Percentiles rank a stretch among this genome's conserved stretches.
Evolutionary conservation across 2,888 invertebrate species (phyloP).

Genomic region (Marronus borbonicus): DNA sequence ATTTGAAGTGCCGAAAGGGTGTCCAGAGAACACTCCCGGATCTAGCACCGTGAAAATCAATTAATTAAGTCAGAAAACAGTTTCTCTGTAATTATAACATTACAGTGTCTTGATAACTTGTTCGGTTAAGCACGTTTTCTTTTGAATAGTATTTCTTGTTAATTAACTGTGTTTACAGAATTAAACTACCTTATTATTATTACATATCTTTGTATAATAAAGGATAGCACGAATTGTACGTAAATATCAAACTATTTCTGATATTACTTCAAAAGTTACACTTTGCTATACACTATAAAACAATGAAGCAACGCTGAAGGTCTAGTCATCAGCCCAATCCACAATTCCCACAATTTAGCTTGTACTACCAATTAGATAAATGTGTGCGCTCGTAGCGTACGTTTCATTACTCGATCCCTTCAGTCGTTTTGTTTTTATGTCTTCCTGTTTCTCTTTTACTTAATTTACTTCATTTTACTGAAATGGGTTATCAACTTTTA

Average conservation of each 20-base stretch:
- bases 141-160: too few species aligned
- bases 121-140: too few species aligned
- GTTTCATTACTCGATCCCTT: slow-evolving; percentile 14
- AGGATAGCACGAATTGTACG: too few species aligned
- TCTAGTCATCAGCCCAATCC: slow-evolving; percentile 3
- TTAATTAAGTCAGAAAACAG: too few species aligned
- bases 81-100: too few species aligned
- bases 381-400: slow-evolving; percentile 13
- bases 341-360: background rate
- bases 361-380: slow-evolving; percentile 24
- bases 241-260: background rate
- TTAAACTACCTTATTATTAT: too few species aligned
- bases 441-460: slow-evolving; percentile 18
- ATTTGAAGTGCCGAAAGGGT: too few species aligned
- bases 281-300: background rate
- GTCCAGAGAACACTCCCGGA: too few species aligned
- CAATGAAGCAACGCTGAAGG: background rate
- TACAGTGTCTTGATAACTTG: too few species aligned
- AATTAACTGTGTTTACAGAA: too few species aligned
- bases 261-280: background rate
- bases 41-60: too few species aligned
- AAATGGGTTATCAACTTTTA: slow-evolving; percentile 10
- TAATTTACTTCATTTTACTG: slow-evolving; percentile 23
- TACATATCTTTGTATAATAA: too few species aligned
- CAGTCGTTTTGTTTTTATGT: slow-evolving; percentile 16